Evolutionary conservation across 2,888 invertebrate genomes (phyloP).

Genomic region (Meteorus cinctellus): DNA sequence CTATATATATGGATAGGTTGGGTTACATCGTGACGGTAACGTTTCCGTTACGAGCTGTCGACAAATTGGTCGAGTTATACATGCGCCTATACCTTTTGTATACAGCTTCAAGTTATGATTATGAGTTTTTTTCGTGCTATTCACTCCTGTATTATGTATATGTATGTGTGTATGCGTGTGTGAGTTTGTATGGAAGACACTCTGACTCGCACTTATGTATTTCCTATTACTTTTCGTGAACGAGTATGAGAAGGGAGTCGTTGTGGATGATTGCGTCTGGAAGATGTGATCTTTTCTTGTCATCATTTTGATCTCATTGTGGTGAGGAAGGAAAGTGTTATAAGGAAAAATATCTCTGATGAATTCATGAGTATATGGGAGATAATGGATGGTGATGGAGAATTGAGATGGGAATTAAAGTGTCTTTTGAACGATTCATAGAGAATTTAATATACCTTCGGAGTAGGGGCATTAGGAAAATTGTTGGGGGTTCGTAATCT

Average conservation of each 20-base stretch:
- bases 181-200: neutral
- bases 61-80: slow-evolving; percentile 51
- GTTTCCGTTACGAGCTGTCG: slow-evolving; percentile 48
- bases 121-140: neutral
- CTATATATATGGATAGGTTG: slow-evolving; percentile 4
- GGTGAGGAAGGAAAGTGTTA: too few species aligned
- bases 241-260: slow-evolving; percentile 53
- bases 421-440: too few species aligned
- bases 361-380: too few species aligned
- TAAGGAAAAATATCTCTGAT: too few species aligned
- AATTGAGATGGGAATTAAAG: too few species aligned
- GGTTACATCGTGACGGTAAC: slow-evolving; percentile 28
- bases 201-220: neutral
- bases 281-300: neutral
- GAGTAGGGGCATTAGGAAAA: too few species aligned
- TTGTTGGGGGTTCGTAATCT: too few species aligned
- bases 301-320: neutral
- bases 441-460: too few species aligned
- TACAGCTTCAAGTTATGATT: slow-evolving; percentile 12
- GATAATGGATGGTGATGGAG: too few species aligned
- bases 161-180: too few species aligned
- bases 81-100: slow-evolving; percentile 5
- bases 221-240: slow-evolving; percentile 61
- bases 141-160: neutral
- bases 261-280: slow-evolving; percentile 63